Evolutionary conservation across 2,888 invertebrate species (phyloP), one percentile per base, ranked within the genome.

Genomic region (Phania funesta): DNA sequence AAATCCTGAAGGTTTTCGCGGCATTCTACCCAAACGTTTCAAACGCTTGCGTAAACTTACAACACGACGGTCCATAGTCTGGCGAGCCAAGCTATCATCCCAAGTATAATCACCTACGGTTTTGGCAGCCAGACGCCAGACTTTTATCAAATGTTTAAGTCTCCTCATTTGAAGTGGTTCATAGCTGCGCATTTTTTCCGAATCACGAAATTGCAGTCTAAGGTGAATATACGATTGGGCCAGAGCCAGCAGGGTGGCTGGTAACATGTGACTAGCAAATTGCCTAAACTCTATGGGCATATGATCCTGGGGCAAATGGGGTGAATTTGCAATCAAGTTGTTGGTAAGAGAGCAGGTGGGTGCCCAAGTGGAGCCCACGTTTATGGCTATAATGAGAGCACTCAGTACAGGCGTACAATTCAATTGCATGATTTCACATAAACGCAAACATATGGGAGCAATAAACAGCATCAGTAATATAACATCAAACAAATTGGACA

Each of bases 1-100:
- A 35, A 82, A 86, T 4, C 80, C 80, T 0, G 62, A 13, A 0
- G 84, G 74, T 11, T 81, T 85, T 5, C 41, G 92, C 8, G 84
- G 84, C 83, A 86, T 82, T 65, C 58, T 82, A 0, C 84, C 84
- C 38, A 86, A 26, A 16, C 79, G 73, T 8, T 52, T 64, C 13
- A 86, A 41, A 7, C 83, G 83, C 44, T 62, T 62, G 6, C 85
- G 84, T 52, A 86, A 48, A 44, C 80, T 83, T 0, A 52, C 52
- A 16, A 85, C 71, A 32, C 85, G 84, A 1, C 62, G 70, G 3
- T 80, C 48, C 0, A 86, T 76, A 0, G 84, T 80, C 8, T 81
- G 75, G 3, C 75, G 81, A 22, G 84, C 84, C 7, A 74, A 67
- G 24, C 82, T 74, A 44, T 86, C 86, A 54, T 85, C 85, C 64